These are phyloP conservation scores for Timema cristinae DNA, from an alignment of 2,888 invertebrate species.

Conservation along the genomic window DNA sequence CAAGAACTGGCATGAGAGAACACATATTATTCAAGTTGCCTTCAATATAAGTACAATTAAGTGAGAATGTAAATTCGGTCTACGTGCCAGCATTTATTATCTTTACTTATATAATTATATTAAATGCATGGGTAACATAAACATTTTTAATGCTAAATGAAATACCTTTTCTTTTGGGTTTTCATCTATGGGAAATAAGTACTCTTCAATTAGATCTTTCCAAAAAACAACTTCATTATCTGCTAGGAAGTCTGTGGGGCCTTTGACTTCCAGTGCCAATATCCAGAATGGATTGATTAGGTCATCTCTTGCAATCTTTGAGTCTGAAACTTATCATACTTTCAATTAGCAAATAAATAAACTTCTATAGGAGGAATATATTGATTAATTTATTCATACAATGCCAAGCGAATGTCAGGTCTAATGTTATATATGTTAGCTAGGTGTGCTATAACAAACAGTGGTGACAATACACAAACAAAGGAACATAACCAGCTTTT, in stretches of 20 bases:
- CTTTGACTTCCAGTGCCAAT: conserved; percentile 51
- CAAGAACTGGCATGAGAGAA: too few relatives aligned
- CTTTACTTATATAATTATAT: too few relatives aligned
- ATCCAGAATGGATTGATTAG: conserved; percentile 93
- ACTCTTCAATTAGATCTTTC: conserved; percentile 91
- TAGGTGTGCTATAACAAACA: too few relatives aligned
- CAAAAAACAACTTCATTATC: conserved; percentile 87
- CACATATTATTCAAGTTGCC: not conserved
- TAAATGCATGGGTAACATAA: conserved; percentile 34
- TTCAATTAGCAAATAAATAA: too few relatives aligned
- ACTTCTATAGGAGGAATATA: too few relatives aligned
- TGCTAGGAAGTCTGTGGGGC: conserved; percentile 82
- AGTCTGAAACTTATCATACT: too few relatives aligned
- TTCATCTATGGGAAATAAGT: conserved; percentile 89
- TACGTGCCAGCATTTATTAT: too few relatives aligned
- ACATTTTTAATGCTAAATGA: conserved; percentile 23
- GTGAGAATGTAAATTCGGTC: not conserved
- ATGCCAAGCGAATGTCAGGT: too few relatives aligned
- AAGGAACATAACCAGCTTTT: too few relatives aligned
- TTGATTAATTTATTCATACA: too few relatives aligned
- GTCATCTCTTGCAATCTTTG: conserved; percentile 59
- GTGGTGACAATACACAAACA: too few relatives aligned
- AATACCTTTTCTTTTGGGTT: conserved; percentile 86
- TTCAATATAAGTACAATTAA: conserved; percentile 6
- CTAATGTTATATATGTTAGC: too few relatives aligned